Base-by-base conservation (phyloP, 2,888 invertebrate genomes). In the Parnassius smintheus region DNA sequence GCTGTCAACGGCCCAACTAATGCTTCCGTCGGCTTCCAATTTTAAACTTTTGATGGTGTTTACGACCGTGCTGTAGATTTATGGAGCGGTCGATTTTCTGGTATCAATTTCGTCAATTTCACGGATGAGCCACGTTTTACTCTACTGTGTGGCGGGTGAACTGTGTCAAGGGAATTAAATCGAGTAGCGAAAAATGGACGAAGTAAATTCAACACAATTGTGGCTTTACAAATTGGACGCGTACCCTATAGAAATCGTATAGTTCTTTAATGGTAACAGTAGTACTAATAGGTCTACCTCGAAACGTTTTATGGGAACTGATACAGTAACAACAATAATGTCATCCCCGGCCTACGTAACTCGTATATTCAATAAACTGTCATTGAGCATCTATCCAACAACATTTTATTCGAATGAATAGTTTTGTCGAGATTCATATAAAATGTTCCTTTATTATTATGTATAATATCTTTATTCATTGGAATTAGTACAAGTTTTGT, bases 1-100 rank as follows among this genome's bases (percentile, higher is more conserved):
- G 82, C 89, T 87, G 88, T 91, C 91, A 87, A 82, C 90, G 77
- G 77, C 75, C 78, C 81, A 66, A 78, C 88, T 91, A 91, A 91
- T 90, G 91, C 86, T 88, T 90, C 88, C 89, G 87, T 81, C 78
- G 81, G 77, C 68, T 80, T 83, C 86, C 82, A 84, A 86, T 86
- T 87, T 85, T 85, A 86, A 88, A 87, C 86, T 88, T 87, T 82
- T 83, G 85, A 88, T 86, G 83, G 79, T 83, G 84, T 88, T 88
- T 86, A 85, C 76, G 71, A 75, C 70, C 67, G 67, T 68, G 68
- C 70, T 69, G 71, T 70, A 70, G 75, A 81, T 86, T 86, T 86
- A 83, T 83, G 73, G 75, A 72, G 68, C 72, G 75, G 74, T 77
- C 78, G 74, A 80, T 82, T 77, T 75, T 74, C 75, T 68, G 63